Evolutionary conservation across 2,888 invertebrate species (phyloP).

Genomic region (Lottia gigantea): DNA sequence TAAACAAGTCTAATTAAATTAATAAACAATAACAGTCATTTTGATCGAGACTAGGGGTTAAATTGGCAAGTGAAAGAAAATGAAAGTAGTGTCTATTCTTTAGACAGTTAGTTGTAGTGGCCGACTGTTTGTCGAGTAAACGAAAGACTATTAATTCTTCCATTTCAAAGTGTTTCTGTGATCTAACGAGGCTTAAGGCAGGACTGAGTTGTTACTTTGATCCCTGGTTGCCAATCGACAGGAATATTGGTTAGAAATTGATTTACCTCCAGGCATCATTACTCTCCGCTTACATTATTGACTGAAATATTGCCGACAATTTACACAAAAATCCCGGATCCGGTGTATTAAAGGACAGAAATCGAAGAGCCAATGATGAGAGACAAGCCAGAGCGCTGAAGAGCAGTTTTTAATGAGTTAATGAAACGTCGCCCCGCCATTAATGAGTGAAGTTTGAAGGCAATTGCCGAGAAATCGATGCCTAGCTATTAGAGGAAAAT

Average conservation of each 20-base stretch:
- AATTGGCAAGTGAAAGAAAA: neutral
- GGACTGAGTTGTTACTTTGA: neutral
- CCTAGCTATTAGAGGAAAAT: neutral
- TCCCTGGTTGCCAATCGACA: neutral
- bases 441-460: conserved; percentile 15
- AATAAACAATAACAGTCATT: too few relatives aligned
- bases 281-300: neutral
- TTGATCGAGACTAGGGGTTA: too few relatives aligned
- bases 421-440: conserved; percentile 18
- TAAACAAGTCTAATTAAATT: too few relatives aligned
- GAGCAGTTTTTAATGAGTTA: conserved; percentile 16
- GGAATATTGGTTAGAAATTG: neutral
- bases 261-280: neutral
- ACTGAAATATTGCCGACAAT: conserved; percentile 2
- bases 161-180: conserved; percentile 3
- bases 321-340: conserved; percentile 7
- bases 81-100: neutral
- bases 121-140: neutral
- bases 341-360: neutral
- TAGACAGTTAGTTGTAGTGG: neutral
- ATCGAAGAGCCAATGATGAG: neutral
- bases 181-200: too few relatives aligned
- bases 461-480: conserved; percentile 13
- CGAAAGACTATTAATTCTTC: conserved; percentile 1
- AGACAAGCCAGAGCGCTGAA: too few relatives aligned